A percentile compares a stretch with the other conserved stretches of the same genome.
These are phyloP conservation scores for Drosophila gaucha DNA, from an alignment of 2,888 invertebrate genomes.

Conservation along the genomic window DNA sequence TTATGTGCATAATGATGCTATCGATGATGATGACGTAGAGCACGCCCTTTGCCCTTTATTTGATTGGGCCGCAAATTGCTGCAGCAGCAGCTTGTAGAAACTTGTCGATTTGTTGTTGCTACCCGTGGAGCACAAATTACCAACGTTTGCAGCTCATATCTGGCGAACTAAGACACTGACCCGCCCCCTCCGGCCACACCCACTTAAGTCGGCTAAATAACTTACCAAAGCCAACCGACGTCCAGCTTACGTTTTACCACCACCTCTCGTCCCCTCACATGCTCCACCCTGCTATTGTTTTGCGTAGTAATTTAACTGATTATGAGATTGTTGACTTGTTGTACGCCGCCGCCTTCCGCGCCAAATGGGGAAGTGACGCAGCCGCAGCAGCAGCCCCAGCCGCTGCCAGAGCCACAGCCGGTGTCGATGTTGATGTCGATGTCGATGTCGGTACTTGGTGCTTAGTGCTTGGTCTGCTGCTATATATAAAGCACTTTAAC, in stretches of 20 bases:
- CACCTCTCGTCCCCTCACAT: neutral
- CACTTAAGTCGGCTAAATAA: constrained; percentile 49
- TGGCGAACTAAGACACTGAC: constrained; percentile 19
- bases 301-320: constrained; percentile 74
- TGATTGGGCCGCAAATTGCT: constrained; percentile 61
- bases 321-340: constrained; percentile 81
- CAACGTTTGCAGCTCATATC: constrained; percentile 39
- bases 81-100: constrained; percentile 42
- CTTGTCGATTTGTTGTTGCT: constrained; percentile 40
- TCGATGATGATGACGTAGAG: neutral
- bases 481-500: constrained; percentile 56
- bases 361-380: constrained; percentile 39
- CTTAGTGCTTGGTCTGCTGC: constrained; percentile 34
- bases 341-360: constrained; percentile 21
- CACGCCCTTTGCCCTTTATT: constrained; percentile 63
- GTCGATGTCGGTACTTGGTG: constrained; percentile 32
- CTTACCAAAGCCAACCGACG: constrained; percentile 37
- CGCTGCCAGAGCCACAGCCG: constrained; percentile 26
- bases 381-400: neutral
- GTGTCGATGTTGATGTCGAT: constrained; percentile 27
- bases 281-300: constrained; percentile 32
- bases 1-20: constrained; percentile 8
- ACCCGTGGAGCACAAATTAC: constrained; percentile 28
- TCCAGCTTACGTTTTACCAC: constrained; percentile 10
- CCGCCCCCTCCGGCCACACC: constrained; percentile 27